Conservation (phyloP, 2,113 vertebrate genomes). For the Thamnaconus septentrionalis region DNA sequence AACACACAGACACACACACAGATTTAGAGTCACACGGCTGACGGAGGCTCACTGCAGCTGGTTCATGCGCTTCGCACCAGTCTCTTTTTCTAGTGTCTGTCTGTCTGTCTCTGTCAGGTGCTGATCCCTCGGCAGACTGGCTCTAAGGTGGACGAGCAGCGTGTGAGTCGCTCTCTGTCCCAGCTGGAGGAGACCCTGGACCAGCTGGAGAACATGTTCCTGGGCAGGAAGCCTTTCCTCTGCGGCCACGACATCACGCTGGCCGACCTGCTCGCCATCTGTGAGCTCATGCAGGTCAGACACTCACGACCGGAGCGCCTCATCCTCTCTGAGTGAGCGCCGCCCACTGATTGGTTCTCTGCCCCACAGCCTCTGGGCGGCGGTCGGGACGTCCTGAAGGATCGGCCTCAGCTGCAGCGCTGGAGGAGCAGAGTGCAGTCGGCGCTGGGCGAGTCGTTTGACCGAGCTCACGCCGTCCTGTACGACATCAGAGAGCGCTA, state of each 20-base stretch:
- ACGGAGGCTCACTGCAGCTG: neutral
- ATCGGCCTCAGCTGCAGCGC: slow-evolving; percentile 59
- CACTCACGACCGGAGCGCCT: neutral
- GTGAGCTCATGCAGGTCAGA: slow-evolving; percentile 79
- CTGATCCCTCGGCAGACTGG: slow-evolving; percentile 51
- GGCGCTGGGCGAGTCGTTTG: slow-evolving; percentile 58
- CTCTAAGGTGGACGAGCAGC: slow-evolving; percentile 33
- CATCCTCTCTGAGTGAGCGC: neutral
- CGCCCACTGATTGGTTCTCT: slow-evolving; percentile 1
- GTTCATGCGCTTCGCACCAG: no score
- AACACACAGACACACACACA: neutral
- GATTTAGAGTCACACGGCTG: neutral
- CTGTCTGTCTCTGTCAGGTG: slow-evolving; percentile 48
- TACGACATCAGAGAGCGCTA: slow-evolving; percentile 62
- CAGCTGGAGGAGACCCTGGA: slow-evolving; percentile 65
- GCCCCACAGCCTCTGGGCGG: slow-evolving; percentile 65
- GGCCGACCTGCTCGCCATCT: slow-evolving; percentile 76
- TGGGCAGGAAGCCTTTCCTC: slow-evolving; percentile 71
- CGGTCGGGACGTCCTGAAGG: slow-evolving; percentile 67
- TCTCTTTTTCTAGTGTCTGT: no score
- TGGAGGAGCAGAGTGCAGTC: slow-evolving; percentile 72
- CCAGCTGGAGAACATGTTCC: slow-evolving; percentile 73
- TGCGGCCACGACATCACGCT: slow-evolving; percentile 76
- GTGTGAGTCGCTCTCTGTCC: slow-evolving; percentile 52
- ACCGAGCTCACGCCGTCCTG: slow-evolving; percentile 65